These are phyloP conservation scores for Corbicula japonica DNA, from an alignment of 2,888 invertebrate species.

Conservation along the genomic window DNA sequence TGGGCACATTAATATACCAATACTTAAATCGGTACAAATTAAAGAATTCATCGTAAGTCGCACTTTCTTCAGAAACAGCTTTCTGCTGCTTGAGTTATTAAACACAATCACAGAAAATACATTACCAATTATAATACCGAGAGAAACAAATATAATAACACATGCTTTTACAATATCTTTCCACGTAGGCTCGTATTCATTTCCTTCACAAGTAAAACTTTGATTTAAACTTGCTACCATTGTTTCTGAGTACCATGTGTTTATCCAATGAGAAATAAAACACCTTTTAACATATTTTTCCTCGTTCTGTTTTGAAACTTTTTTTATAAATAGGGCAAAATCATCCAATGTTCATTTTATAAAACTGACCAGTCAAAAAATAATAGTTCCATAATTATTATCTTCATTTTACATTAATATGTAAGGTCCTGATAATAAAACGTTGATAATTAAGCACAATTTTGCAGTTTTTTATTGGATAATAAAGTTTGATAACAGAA, in stretches of 20 bases:
- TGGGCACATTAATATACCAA: conserved; percentile 64
- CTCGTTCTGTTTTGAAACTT: too few species aligned
- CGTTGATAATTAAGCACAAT: too few species aligned
- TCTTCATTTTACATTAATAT: too few species aligned
- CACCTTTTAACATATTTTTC: too few species aligned
- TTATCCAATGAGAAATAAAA: too few species aligned
- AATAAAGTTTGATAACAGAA: too few species aligned
- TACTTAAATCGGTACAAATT: conserved; percentile 64
- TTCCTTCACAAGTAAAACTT: conserved; percentile 51
- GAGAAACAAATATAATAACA: conserved; percentile 54
- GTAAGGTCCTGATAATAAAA: too few species aligned
- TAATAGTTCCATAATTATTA: too few species aligned
- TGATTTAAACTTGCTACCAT: conserved; percentile 40
- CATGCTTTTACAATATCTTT: conserved; percentile 57
- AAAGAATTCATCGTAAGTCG: conserved; percentile 67
- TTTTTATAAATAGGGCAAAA: too few species aligned
- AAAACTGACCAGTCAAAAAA: too few species aligned
- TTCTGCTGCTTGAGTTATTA: conserved; percentile 48
- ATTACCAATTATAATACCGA: conserved; percentile 59
- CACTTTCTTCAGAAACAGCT: conserved; percentile 58
- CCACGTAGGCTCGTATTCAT: conserved; percentile 40
- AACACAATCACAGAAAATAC: conserved; percentile 61
- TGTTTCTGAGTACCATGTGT: background rate
- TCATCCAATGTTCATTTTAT: too few species aligned
- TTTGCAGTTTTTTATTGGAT: too few species aligned